phyloP scores from a whole-genome alignment of 2,797 vertebrate genomes.

The Hypotaenidia okinawae region DNA sequence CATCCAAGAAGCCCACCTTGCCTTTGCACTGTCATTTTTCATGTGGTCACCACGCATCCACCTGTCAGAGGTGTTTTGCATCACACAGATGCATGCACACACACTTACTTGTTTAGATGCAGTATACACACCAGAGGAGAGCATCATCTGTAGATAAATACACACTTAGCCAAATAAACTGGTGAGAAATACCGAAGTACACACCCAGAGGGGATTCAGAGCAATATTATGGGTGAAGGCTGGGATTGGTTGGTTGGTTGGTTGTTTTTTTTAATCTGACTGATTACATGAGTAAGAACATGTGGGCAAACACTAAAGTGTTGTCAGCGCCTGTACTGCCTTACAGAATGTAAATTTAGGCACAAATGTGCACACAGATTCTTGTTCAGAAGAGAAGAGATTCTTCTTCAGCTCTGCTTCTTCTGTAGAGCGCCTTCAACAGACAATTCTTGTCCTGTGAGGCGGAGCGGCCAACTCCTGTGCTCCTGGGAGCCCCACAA shows the following conservation, averaged over 20 bases:
- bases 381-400: neutral
- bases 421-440: neutral
- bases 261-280: neutral
- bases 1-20: slow-evolving; percentile 39
- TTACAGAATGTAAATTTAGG: neutral
- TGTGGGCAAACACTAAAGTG: neutral
- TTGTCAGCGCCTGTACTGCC: neutral
- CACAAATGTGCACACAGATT: neutral
- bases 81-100: neutral
- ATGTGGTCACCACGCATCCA: neutral
- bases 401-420: neutral
- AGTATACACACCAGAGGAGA: neutral
- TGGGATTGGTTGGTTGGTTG: neutral
- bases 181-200: neutral
- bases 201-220: neutral
- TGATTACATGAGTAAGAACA: neutral
- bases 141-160: neutral
- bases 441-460: neutral
- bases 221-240: neutral
- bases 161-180: neutral
- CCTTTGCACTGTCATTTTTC: slow-evolving; percentile 15
- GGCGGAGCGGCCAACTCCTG: neutral
- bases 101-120: neutral
- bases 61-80: slow-evolving; percentile 27
- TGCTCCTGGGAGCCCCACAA: neutral